phyloP scores from a whole-genome alignment of 2,888 invertebrate genomes.

The Linyphia triangularis region DNA sequence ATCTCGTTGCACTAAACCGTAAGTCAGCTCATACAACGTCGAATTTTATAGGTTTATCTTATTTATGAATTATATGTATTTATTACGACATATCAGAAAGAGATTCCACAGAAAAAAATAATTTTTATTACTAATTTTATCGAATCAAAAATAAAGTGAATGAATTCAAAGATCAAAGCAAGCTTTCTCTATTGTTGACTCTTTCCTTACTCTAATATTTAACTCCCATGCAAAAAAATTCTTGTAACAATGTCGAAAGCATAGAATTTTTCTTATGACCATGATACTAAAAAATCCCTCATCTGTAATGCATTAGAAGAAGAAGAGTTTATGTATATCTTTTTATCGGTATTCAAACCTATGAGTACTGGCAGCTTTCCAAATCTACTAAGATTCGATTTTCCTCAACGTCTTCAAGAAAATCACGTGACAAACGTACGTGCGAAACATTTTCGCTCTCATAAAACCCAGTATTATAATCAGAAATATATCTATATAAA shows the following conservation, averaged over 20 bases:
- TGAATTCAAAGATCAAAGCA: too few species aligned
- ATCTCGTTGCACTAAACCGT: too few species aligned
- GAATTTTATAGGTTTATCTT: too few species aligned
- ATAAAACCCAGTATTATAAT: conserved; percentile 69
- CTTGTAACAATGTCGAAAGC: not conserved
- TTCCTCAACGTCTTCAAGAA: conserved; percentile 48
- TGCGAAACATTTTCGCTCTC: conserved; percentile 69
- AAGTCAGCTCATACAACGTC: too few species aligned
- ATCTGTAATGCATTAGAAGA: conserved; percentile 44
- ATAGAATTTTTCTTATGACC: conserved; percentile 2
- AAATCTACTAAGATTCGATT: conserved; percentile 63
- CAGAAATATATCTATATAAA: conserved; percentile 54
- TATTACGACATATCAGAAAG: too few species aligned
- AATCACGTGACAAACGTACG: conserved; percentile 69
- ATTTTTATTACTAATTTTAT: too few species aligned
- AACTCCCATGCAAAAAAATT: not conserved
- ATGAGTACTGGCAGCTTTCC: conserved; percentile 58
- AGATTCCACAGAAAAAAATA: too few species aligned
- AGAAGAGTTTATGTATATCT: conserved; percentile 57
- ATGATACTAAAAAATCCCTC: conserved; percentile 44
- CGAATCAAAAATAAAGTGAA: too few species aligned
- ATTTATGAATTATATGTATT: too few species aligned
- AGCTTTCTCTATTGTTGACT: too few species aligned
- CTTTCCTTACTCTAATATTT: not conserved
- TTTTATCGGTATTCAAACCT: conserved; percentile 66